Conservation (phyloP, 1,140 invertebrate genomes). For the Drusus annulatus region DNA sequence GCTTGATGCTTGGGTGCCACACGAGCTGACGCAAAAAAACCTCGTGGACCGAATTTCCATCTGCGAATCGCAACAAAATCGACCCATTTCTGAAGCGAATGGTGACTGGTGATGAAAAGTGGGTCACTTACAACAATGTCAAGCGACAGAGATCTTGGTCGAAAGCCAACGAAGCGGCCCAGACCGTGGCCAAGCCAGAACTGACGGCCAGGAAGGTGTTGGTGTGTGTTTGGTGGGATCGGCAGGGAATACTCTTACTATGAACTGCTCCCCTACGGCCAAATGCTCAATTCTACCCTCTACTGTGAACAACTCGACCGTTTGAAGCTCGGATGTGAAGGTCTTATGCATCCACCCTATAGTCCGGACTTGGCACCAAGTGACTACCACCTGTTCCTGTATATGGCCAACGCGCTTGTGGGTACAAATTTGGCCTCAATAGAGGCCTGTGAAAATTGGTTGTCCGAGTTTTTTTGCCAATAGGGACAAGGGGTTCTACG, state of each 20-base stretch:
- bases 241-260: constrained; percentile 24
- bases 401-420: constrained; percentile 13
- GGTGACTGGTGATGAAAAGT: constrained; percentile 26
- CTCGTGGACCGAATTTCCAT: constrained; percentile 19
- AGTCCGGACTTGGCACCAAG: constrained; percentile 21
- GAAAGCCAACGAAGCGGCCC: background rate
- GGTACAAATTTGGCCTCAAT: constrained; percentile 18
- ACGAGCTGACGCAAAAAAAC: constrained; percentile 18
- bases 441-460: constrained; percentile 24
- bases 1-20: constrained; percentile 15
- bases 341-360: background rate
- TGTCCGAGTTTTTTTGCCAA: constrained; percentile 5
- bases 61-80: constrained; percentile 36
- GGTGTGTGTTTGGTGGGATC: constrained; percentile 17
- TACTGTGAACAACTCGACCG: constrained; percentile 23
- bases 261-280: constrained; percentile 3
- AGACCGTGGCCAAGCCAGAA: constrained; percentile 21
- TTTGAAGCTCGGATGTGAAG: too few species aligned
- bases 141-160: too few species aligned
- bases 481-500: constrained; percentile 9
- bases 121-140: too few species aligned
- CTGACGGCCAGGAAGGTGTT: constrained; percentile 26
- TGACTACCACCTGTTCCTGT: constrained; percentile 19
- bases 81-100: constrained; percentile 28
- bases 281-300: constrained; percentile 10